phyloP scores from a whole-genome alignment of 2,888 invertebrate genomes.

The Campopleginae sp. region DNA sequence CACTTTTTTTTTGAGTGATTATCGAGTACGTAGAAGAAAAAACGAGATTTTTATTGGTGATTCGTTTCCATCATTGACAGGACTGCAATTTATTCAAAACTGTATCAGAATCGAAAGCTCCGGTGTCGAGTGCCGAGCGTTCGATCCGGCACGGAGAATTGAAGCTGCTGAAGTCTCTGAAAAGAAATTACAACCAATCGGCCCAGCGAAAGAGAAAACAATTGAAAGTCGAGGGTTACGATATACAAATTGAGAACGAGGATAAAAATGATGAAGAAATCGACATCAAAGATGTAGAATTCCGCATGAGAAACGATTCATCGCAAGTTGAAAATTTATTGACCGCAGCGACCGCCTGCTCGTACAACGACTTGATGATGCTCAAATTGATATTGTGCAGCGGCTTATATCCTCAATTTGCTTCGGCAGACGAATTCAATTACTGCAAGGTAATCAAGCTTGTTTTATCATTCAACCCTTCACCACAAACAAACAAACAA shows the following conservation, averaged over 20 bases:
- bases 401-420: slow-evolving; percentile 97
- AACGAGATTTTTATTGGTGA: neutral
- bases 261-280: slow-evolving; percentile 86
- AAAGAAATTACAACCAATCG: slow-evolving; percentile 89
- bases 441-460: slow-evolving; percentile 89
- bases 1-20: neutral
- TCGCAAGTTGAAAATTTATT: slow-evolving; percentile 89
- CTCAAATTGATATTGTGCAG: slow-evolving; percentile 94
- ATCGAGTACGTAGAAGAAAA: neutral
- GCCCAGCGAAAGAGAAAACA: slow-evolving; percentile 90
- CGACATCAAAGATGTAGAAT: slow-evolving; percentile 95
- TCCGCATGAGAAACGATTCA: slow-evolving; percentile 92
- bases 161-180: slow-evolving; percentile 93
- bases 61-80: slow-evolving; percentile 78
- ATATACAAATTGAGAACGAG: slow-evolving; percentile 87
- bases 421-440: slow-evolving; percentile 97
- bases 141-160: slow-evolving; percentile 95
- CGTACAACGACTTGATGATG: slow-evolving; percentile 89
- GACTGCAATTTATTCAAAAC: slow-evolving; percentile 87
- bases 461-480: neutral
- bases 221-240: slow-evolving; percentile 89
- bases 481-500: too few relatives aligned
- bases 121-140: slow-evolving; percentile 89
- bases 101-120: slow-evolving; percentile 85
- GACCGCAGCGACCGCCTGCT: slow-evolving; percentile 87